Evolutionary conservation across 2,888 invertebrate genomes (phyloP), one percentile per base, ranked within the genome.

Genomic region (Holacanthella duospinosa): DNA sequence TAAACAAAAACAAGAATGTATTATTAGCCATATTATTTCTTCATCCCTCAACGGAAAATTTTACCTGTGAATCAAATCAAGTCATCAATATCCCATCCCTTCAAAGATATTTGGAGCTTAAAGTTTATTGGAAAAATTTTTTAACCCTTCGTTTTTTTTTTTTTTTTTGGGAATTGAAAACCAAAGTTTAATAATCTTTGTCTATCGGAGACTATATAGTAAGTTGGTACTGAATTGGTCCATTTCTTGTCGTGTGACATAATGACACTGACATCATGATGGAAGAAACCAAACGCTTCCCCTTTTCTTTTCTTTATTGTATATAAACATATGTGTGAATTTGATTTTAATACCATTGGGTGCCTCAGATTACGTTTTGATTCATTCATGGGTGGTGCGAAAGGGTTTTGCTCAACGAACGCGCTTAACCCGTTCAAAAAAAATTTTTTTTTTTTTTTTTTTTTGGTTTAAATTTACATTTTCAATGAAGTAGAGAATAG

Each of bases 321-420:
- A n/a, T n/a, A n/a, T n/a, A n/a, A n/a, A n/a, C n/a, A n/a, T n/a
- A n/a, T 36, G 16, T 36, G 36, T n/a, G 48, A 9, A 48, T 48
- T 48, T 48, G 48, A 48, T 48, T 48, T 48, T 48, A 48, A 48
- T 48, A 48, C 48, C 21, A n/a, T 21, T 9, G 48, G 48, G 48
- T 21, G 48, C 48, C n/a, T 48, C 48, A 48, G 48, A 48, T 48
- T 48, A 48, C 48, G 21, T 21, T 48, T 48, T 48, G n/a, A 48
- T 21, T 48, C 48, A 48, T 48, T 48, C 48, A 21, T n/a, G 48
- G n/a, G 6, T 9, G 48, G 48, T 48, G 48, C 48, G n/a, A 48
- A 48, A 48, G 54, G 48, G 29, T 57, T 57, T 57, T 29, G 48
- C 25, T 48, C 27, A 59, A 27, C 59, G 48, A 59, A 48, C 28